Evolutionary conservation across 2,797 vertebrate species (phyloP).

Genomic region (Helicolenus hilgendorfi): DNA sequence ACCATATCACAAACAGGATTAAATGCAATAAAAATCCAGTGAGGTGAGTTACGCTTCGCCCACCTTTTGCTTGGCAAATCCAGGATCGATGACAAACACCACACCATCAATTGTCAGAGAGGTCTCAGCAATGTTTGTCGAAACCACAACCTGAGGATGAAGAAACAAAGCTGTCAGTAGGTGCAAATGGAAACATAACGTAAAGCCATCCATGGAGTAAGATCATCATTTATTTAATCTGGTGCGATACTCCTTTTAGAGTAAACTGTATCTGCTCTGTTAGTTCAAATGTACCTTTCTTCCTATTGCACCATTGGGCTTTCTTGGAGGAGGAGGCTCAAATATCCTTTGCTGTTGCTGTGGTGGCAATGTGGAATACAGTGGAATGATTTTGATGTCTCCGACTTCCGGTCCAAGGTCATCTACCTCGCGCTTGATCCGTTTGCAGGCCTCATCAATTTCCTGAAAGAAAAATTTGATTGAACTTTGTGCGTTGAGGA

Average conservation of each 20-base stretch:
- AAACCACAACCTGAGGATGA: conserved; percentile 95
- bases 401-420: conserved; percentile 98
- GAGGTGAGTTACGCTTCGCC: neutral
- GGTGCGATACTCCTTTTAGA: neutral
- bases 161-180: neutral
- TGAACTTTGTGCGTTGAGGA: neutral
- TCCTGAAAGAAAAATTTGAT: conserved; percentile 86
- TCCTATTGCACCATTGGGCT: conserved; percentile 97
- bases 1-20: neutral
- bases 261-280: neutral
- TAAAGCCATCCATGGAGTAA: neutral
- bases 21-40: neutral
- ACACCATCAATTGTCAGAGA: conserved; percentile 99
- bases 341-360: conserved; percentile 99
- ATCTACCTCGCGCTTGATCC: conserved; percentile 99
- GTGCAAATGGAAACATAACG: neutral
- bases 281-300: conserved; percentile 92
- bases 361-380: conserved; percentile 98
- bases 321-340: conserved; percentile 97
- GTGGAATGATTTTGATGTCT: conserved; percentile 99
- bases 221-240: neutral
- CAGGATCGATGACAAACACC: conserved; percentile 99
- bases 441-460: conserved; percentile 99
- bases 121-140: conserved; percentile 99
- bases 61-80: conserved; percentile 99